Conservation (phyloP, 2,888 invertebrate species). For the Argynnis bischoffii region DNA sequence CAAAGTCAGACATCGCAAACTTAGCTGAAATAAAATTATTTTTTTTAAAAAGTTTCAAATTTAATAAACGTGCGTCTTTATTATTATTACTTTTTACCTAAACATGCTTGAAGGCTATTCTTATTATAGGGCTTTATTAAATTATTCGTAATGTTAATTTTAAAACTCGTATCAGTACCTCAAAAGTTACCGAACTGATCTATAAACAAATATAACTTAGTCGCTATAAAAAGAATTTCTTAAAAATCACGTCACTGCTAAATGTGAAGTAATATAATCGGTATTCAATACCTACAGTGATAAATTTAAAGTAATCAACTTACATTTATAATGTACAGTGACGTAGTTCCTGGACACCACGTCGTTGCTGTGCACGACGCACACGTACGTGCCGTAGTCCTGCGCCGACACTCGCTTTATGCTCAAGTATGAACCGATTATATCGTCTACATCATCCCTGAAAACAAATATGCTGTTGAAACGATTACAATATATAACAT, state of each 20-base stretch:
- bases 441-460: slow-evolving; percentile 88
- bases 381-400: slow-evolving; percentile 88
- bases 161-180: too few relatives aligned
- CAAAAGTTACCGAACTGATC: too few relatives aligned
- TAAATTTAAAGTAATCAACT: slow-evolving; percentile 41
- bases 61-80: too few relatives aligned
- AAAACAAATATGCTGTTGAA: slow-evolving; percentile 38
- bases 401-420: slow-evolving; percentile 82
- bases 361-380: slow-evolving; percentile 86
- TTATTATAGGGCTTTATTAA: too few relatives aligned
- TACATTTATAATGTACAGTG: slow-evolving; percentile 80
- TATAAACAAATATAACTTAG: too few relatives aligned
- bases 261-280: background rate
- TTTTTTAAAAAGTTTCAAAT: too few relatives aligned
- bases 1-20: too few relatives aligned
- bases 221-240: too few relatives aligned
- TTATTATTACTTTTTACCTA: too few relatives aligned
- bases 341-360: slow-evolving; percentile 76
- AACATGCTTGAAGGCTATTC: too few relatives aligned
- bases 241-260: background rate
- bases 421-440: slow-evolving; percentile 86
- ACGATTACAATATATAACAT: background rate
- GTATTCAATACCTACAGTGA: background rate
- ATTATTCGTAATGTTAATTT: too few relatives aligned
- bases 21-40: too few relatives aligned